phyloP scores from a whole-genome alignment of 2,888 invertebrate genomes.

The Agriopis marginaria region DNA sequence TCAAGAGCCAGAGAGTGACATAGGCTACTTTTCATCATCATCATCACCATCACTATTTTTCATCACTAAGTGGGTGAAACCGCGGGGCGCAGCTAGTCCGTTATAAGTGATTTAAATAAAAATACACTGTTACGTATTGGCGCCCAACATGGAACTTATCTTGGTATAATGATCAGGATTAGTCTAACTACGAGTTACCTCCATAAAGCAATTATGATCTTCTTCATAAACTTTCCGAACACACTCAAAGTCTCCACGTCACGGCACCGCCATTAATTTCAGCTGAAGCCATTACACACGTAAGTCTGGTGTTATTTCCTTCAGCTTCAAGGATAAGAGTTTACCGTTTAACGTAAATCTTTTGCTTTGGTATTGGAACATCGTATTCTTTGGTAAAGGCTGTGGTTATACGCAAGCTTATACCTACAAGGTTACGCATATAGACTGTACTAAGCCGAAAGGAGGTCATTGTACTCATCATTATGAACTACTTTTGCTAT shows the following conservation, averaged over 20 bases:
- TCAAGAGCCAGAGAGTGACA: no score
- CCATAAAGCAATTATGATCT: slow-evolving; percentile 15
- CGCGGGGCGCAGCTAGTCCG: no score
- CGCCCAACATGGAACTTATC: background rate
- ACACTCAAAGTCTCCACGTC: slow-evolving; percentile 11
- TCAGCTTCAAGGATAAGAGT: slow-evolving; percentile 22
- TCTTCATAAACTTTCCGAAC: slow-evolving; percentile 14
- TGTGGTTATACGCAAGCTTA: no score
- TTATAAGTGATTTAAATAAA: background rate
- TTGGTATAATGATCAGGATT: background rate
- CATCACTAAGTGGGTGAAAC: no score
- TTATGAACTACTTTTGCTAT: no score
- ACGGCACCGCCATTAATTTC: slow-evolving; percentile 26
- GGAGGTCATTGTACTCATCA: no score
- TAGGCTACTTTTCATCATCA: no score
- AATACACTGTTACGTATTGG: no score
- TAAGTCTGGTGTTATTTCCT: slow-evolving; percentile 28
- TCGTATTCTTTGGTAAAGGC: no score
- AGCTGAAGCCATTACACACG: slow-evolving; percentile 28
- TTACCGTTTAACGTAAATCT: slow-evolving; percentile 25
- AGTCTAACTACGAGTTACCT: background rate
- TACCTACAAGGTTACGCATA: no score
- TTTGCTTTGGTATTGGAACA: background rate
- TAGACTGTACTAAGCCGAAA: no score
- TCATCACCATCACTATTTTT: no score